These are phyloP conservation scores for Drosophila koepferae DNA, from an alignment of 2,888 invertebrate species.

Conservation along the genomic window DNA sequence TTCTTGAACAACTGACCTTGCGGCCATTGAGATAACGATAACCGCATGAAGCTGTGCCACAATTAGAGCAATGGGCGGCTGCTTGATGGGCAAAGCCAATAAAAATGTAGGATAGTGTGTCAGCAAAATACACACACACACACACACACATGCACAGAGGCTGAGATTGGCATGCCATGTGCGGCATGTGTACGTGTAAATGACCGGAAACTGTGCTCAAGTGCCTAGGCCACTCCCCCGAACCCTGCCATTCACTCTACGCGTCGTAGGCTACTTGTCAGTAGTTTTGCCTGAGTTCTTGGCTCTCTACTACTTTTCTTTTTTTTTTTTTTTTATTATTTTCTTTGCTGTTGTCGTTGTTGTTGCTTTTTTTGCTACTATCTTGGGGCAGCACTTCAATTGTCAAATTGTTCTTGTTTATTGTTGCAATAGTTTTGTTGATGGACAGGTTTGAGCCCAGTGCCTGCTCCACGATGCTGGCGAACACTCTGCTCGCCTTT, in stretches of 20 bases:
- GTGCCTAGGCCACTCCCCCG: conserved; percentile 47
- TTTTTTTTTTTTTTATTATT: not conserved
- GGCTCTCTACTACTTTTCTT: conserved; percentile 9
- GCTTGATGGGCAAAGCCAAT: conserved; percentile 58
- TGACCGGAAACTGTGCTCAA: conserved; percentile 83
- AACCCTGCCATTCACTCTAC: not conserved
- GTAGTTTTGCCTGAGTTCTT: conserved; percentile 29
- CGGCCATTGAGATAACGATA: conserved; percentile 33
- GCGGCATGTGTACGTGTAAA: conserved; percentile 76
- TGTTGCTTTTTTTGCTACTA: conserved; percentile 6
- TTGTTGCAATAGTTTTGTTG: conserved; percentile 78
- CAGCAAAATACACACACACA: conserved; percentile 49
- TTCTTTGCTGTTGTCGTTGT: not conserved
- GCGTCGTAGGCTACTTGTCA: conserved; percentile 52
- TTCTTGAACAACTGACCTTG: conserved; percentile 56
- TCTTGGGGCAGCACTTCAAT: conserved; percentile 71
- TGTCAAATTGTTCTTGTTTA: conserved; percentile 81
- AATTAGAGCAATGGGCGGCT: conserved; percentile 45
- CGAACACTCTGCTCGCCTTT: conserved; percentile 47
- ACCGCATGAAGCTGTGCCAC: conserved; percentile 34
- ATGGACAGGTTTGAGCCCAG: conserved; percentile 72
- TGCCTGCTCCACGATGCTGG: conserved; percentile 13
- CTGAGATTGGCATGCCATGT: conserved; percentile 50
- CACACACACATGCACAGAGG: conserved; percentile 16
- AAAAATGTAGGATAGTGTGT: conserved; percentile 82